Evolutionary conservation across 1,140 invertebrate species (phyloP), one percentile per base, ranked within the genome.

Genomic region (Aphelenchoides fujianensis): DNA sequence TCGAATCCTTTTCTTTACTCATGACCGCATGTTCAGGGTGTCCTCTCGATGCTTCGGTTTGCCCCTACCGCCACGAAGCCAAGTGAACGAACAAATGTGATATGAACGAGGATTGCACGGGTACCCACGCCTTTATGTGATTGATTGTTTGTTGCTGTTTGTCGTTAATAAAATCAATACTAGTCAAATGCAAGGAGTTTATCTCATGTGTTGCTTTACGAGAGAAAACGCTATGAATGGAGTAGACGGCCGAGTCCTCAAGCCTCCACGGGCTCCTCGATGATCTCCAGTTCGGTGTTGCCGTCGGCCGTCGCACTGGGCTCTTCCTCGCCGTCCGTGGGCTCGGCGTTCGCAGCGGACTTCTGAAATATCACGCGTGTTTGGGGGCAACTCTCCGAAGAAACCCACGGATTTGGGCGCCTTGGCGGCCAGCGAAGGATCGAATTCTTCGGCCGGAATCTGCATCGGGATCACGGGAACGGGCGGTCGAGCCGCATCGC

Each of bases 391-490:
- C 27, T 61, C 27, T 27, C n/a, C 2, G n/a, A 61, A n/a, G n/a
- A 16, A 19, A 30, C 16, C 19, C n/a, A 61, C 28, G 3, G 5
- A 30, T 59, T 59, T 5, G 12, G 5, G 5, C 12, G 34, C 5
- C 55, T 59, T 59, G 27, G 28, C 55, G 5, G 55, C 55, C 5
- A 59, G 23, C 5, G 5, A 7, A 30, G 55, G 55, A 59, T 59
- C 55, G 23, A 7, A 59, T 19, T 59, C 55, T 2, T 66, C 63
- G 32, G 63, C 32, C 32, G 63, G 71, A 23, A 73, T 30, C 16
- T 76, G 30, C 23, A 76, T 34, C n/a, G 72, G 74, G 55, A 73
- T 76, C 23, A 64, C 72, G n/a, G 72, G 70, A 1, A 72, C 71
- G 5, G 71, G 71, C 54, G 71, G 71, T 9, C 70, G 28, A 31